Base-by-base conservation (phyloP, 2,888 invertebrate genomes). In the Colostygia pectinataria region DNA sequence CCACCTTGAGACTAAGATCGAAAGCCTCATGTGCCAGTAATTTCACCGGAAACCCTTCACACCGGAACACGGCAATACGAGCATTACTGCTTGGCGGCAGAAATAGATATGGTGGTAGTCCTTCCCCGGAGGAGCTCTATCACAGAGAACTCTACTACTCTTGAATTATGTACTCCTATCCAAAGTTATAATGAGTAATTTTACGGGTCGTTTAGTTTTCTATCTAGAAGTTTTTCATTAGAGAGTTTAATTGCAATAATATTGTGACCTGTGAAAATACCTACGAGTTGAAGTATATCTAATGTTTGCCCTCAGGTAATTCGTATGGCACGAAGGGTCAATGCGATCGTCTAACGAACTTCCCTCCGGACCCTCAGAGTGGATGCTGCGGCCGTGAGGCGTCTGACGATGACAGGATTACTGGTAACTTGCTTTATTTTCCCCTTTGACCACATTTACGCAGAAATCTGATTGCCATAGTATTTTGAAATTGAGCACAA, bases 311-410 rank as follows among this genome's bases (percentile, higher is more conserved):
- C 33, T 52, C 58, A 50, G 61, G 53, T 41, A 55, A 58, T 50
- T 43, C 52, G 31, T 20, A 7, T 5, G 42, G 46, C 37, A 58
- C 59, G 48, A 43, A 54, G 41, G 65, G 63, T 15, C 76, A 79
- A 57, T 85, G 86, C 52, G 52, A 69, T 15, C 45, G 49, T 6
- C 51, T 72, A 70, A 72, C 76, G 50, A 80, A 71, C 60, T 68
- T 74, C 18, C 80, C 82, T 2, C 84, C 85, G 1, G 68, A 71
- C 34, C 78, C 83, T 31, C 62, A 73, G 50, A 66, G 78, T 33
- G 80, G 76, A 44, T 88, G 88, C 63, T 88, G 88, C 53, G 88
- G 88, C 20, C 66, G 65, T 15, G 85, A 88, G 54, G 76, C 73
- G 47, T 68, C 80, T 55, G 77, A 77, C 39, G 51, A 63, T 43